Percentiles rank a stretch among this genome's conserved stretches.
Evolutionary conservation across 2,113 vertebrate genomes (phyloP).

Genomic region (Thalassarche chlororhynchos): DNA sequence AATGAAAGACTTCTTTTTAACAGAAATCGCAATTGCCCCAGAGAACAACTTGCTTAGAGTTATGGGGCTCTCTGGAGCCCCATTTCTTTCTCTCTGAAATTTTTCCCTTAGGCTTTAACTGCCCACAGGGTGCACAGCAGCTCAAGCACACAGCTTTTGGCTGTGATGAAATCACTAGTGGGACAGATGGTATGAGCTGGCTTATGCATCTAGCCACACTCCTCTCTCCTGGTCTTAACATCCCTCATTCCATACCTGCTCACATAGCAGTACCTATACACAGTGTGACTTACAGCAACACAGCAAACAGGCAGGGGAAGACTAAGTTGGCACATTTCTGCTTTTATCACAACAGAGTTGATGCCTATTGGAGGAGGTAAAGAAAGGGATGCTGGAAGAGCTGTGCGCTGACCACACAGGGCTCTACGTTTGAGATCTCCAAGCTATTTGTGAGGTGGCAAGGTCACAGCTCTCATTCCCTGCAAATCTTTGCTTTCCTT

Average conservation of each 20-base stretch:
- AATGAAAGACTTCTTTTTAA: background rate
- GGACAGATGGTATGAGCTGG: background rate
- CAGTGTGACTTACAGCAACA: background rate
- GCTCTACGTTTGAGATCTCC: background rate
- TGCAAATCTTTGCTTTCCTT: constrained; percentile 53
- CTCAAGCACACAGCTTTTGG: background rate
- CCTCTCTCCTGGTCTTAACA: background rate
- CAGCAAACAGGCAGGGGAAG: background rate
- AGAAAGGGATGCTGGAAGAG: background rate
- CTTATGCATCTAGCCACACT: background rate
- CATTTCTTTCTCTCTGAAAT: background rate
- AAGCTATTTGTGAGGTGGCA: background rate
- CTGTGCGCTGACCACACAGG: background rate
- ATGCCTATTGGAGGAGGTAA: background rate
- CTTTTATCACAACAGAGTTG: background rate
- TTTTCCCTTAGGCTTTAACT: background rate
- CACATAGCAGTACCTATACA: background rate
- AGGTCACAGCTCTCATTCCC: background rate
- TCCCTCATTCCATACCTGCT: background rate
- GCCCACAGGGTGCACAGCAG: background rate
- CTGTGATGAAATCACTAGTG: background rate
- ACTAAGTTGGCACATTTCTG: background rate
- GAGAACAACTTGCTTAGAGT: background rate
- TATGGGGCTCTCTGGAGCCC: background rate
- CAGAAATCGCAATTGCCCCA: background rate